Evolutionary conservation across 2,797 vertebrate genomes (phyloP).

Genomic region (Paedocypris micromegethes): DNA sequence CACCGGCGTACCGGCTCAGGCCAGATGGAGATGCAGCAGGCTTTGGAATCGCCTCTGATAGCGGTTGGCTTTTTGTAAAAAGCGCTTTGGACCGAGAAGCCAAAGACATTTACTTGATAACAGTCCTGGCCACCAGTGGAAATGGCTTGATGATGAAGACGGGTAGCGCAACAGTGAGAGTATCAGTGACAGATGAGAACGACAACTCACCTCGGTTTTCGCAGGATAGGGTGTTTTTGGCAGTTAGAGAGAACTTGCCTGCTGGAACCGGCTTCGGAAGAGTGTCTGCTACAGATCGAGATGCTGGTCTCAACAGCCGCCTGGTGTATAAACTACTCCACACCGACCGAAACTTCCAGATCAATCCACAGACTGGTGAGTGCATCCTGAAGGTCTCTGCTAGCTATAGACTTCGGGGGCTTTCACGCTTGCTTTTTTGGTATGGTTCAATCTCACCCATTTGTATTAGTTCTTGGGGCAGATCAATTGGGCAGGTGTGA

Average conservation of each 20-base stretch:
- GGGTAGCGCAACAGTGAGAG: slow-evolving; percentile 81
- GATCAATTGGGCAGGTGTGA: too few species aligned
- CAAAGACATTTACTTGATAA: slow-evolving; percentile 85
- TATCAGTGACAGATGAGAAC: slow-evolving; percentile 88
- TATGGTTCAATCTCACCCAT: too few species aligned
- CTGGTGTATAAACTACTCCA: slow-evolving; percentile 84
- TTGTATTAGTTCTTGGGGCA: too few species aligned
- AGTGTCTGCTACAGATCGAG: slow-evolving; percentile 83
- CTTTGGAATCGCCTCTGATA: slow-evolving; percentile 82
- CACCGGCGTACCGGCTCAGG: slow-evolving; percentile 77
- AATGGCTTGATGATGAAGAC: slow-evolving; percentile 73
- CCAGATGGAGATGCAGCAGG: slow-evolving; percentile 84
- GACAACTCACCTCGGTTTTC: slow-evolving; percentile 89
- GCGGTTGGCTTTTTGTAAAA: slow-evolving; percentile 88
- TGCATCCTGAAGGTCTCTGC: too few species aligned
- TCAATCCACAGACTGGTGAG: slow-evolving; percentile 91
- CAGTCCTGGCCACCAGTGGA: slow-evolving; percentile 76
- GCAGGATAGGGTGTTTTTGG: slow-evolving; percentile 90
- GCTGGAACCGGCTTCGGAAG: slow-evolving; percentile 81
- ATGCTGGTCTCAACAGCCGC: slow-evolving; percentile 84
- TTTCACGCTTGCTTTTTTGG: too few species aligned
- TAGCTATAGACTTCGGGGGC: too few species aligned
- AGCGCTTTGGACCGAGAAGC: slow-evolving; percentile 85
- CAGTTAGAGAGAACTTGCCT: slow-evolving; percentile 83
- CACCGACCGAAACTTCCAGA: slow-evolving; percentile 79